Evolutionary conservation across 2,888 invertebrate genomes (phyloP).

Genomic region (Caradrina clavipalpis): DNA sequence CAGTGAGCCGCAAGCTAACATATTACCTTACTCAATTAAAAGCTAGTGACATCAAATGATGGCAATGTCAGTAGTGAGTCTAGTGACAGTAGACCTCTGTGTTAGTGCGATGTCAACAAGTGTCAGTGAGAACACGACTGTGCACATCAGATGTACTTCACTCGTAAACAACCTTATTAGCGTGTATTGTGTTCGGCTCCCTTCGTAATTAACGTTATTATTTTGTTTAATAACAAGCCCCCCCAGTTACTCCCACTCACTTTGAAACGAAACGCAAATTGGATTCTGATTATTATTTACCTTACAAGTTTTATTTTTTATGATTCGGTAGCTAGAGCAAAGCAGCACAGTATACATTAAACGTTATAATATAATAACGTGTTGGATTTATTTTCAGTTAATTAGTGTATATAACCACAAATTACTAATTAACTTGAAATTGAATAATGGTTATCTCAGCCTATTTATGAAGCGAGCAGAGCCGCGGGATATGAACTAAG

Average conservation of each 20-base stretch:
- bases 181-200: conserved; percentile 10
- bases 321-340: not conserved
- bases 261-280: conserved; percentile 21
- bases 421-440: conserved; percentile 14
- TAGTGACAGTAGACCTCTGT: too few relatives aligned
- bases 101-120: not conserved
- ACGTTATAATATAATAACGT: not conserved
- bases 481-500: conserved; percentile 71
- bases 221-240: conserved; percentile 28
- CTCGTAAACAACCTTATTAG: conserved; percentile 7
- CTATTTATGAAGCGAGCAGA: conserved; percentile 65
- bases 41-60: conserved; percentile 2
- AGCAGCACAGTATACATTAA: not conserved
- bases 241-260: conserved; percentile 1
- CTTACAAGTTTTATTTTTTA: not conserved
- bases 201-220: conserved; percentile 45
- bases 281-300: conserved; percentile 1
- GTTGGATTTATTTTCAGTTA: not conserved
- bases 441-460: conserved; percentile 73
- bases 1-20: not conserved
- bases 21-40: not conserved
- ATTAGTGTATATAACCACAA: not conserved
- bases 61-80: not conserved
- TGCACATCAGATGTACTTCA: conserved; percentile 11
- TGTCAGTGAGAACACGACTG: not conserved